These are phyloP conservation scores for Pseudococcus jackbeardsleyi DNA, from an alignment of 2,888 invertebrate genomes.

Conservation along the genomic window DNA sequence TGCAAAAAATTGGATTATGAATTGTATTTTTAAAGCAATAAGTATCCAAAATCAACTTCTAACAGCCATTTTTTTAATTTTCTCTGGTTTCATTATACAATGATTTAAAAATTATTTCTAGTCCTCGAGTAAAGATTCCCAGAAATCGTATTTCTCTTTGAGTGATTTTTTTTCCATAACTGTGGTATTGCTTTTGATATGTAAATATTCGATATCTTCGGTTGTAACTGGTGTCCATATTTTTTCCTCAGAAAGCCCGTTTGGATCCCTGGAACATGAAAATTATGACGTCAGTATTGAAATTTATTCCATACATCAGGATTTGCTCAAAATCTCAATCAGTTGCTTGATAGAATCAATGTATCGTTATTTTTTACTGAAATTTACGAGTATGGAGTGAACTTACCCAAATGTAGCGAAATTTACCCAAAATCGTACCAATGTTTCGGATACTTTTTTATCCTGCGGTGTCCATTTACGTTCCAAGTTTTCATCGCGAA, in stretches of 20 bases:
- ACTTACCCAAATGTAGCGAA: conserved; percentile 53
- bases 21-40: too few species aligned
- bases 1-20: too few species aligned
- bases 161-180: conserved; percentile 2
- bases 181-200: background rate
- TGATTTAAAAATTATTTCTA: too few species aligned
- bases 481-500: conserved; percentile 24
- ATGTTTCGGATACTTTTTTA: background rate
- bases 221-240: conserved; percentile 37
- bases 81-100: too few species aligned
- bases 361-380: too few species aligned
- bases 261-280: background rate
- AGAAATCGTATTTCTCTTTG: conserved; percentile 7
- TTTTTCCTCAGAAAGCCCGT: background rate
- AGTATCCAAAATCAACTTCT: too few species aligned
- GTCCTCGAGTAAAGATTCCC: background rate
- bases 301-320: too few species aligned
- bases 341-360: too few species aligned
- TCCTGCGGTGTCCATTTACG: conserved; percentile 31
- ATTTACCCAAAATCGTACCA: conserved; percentile 58
- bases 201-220: conserved; percentile 41
- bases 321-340: too few species aligned
- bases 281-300: background rate
- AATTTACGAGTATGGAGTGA: background rate
- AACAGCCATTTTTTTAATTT: too few species aligned